Conservation (phyloP, 2,797 vertebrate species). For the Australoheros facetus region DNA sequence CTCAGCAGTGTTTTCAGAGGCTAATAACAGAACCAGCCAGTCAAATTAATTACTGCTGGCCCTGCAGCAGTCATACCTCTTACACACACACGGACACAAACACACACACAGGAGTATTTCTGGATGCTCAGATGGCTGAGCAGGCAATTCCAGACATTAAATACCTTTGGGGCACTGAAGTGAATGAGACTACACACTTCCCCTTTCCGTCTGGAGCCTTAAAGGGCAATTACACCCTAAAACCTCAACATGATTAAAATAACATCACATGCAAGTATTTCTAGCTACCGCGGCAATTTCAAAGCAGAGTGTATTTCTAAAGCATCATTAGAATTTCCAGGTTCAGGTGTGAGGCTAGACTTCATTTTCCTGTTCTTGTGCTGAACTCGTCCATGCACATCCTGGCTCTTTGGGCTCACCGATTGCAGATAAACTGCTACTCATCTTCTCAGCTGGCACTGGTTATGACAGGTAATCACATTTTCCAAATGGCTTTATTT, state of each 20-base stretch:
- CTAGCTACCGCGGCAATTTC: background rate
- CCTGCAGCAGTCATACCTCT: conserved; percentile 21
- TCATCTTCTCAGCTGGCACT: no score
- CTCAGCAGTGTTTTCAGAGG: conserved; percentile 37
- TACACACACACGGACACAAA: background rate
- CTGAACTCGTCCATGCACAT: background rate
- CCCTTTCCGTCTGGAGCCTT: background rate
- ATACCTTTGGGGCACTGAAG: conserved; percentile 25
- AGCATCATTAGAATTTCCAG: background rate
- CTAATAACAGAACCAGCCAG: conserved; percentile 44
- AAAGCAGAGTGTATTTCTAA: background rate
- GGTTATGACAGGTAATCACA: background rate
- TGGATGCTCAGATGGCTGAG: conserved; percentile 14
- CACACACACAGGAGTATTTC: background rate
- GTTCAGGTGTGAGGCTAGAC: background rate
- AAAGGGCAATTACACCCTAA: background rate
- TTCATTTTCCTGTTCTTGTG: rapidly evolving
- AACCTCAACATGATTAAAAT: background rate
- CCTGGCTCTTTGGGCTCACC: background rate
- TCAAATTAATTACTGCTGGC: conserved; percentile 53
- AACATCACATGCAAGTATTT: background rate
- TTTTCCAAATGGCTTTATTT: rapidly evolving
- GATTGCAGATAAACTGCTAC: background rate
- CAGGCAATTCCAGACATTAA: conserved; percentile 38
- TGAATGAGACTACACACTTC: background rate